Base-by-base conservation (phyloP, 1,140 invertebrate species). In the Papilio polyxenes region DNA sequence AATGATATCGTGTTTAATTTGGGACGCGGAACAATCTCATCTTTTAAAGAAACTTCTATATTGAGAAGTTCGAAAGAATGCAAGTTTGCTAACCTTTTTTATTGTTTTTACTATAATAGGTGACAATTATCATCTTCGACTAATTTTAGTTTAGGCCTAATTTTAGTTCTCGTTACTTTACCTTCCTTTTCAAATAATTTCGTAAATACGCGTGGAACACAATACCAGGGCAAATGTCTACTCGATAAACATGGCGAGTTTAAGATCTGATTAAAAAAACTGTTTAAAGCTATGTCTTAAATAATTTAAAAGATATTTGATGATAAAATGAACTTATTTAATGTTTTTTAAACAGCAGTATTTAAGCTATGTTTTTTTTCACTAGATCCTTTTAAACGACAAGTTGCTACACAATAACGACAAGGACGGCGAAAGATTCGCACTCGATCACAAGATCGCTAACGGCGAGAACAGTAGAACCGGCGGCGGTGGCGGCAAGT, bases 321-420 rank as follows among this genome's bases (percentile, higher is more conserved):
- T 65, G 23, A 65, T 65, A 31, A 31, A 8, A 15, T 51, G 13
- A 56, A 56, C 3, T 8, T 49, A 17, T 31, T 31, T 0, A 31
- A 31, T 31, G 23, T 59, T 20, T 59, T n/a, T 72, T 31, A 69
- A 69, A 5, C 0, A n/a, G 8, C n/a, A 65, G 20, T 44, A 74
- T 7, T 74, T 37, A 49, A 51, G 6, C n/a, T 37, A 49, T 56
- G 15, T 78, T 59, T 83, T 40, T 80, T 83, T 44, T 72, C 91
- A 91, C 3, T 91, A 97, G 96, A 96, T 97, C 90, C 95, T 97
- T 77, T 95, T 96, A 87, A 97, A 97, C 86, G 96, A 97, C 89
- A 96, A 96, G 91, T 90, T 96, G 77, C 95, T 97, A 85, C 96
- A 95, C 86, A 96, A 95, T 76, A 96, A 95, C 87, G 96, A 96